Base-by-base conservation (phyloP, 2,888 invertebrate genomes). In the Drosophila silvestris region DNA sequence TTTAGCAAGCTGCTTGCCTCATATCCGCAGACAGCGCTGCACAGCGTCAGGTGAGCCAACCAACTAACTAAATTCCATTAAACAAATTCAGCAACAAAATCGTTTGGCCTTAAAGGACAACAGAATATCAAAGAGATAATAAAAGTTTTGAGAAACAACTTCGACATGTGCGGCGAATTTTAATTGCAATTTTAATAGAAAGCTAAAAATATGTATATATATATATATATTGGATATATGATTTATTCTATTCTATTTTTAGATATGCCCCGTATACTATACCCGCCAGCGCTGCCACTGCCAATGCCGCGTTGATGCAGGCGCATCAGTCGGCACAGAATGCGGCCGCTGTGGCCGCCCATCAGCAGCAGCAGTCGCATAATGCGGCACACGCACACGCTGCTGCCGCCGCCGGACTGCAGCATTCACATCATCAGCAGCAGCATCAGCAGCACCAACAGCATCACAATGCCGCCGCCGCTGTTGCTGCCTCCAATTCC, bases 261-360 rank as follows among this genome's bases (percentile, higher is more conserved):
- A 95, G 96, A 89, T 96, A 95, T 91, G 94, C 95, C 61, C 96
- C 96, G 59, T 96, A 96, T 90, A 95, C 95, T 73, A 94, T 96
- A 81, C 94, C 94, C 90, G 94, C 94, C 79, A 94, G 93, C 83
- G 94, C 93, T 82, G 94, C 94, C 63, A 93, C 94, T 60, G 93
- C 94, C 64, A 93, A 95, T 61, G 94, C 94, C 72, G 94, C 94
- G 68, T 94, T 94, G 83, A 94, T 95, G 82, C 92, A 92, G 79
- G 91, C 91, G 30, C 93, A 91, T 69, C 92, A 74, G 82, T 10
- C 58, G 58, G 92, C 86, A 63, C 92, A 91, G 64, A 81, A 82
- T 78, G 77, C 58, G 10, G 58, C 82, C 78, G 81, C 89, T 62
- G 77, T 85, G 77, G 76, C 90, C 81, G 77, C 94, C 67, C 93